phyloP scores from a whole-genome alignment of 2,113 vertebrate species.

The Monarcha castaneiventris region DNA sequence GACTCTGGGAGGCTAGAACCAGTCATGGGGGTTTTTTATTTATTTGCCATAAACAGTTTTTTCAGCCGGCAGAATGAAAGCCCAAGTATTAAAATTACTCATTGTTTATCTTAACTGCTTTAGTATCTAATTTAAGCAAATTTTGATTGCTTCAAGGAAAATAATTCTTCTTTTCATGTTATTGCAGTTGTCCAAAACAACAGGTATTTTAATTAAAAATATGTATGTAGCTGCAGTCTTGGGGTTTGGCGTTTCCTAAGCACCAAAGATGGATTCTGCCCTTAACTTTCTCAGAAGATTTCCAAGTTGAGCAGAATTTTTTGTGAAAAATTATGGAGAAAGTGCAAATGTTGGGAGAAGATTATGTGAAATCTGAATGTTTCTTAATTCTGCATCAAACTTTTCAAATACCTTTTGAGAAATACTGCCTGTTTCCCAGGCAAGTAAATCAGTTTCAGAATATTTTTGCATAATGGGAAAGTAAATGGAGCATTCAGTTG shows the following conservation, averaged over 20 bases:
- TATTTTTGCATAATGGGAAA: neutral
- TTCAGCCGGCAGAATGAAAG: neutral
- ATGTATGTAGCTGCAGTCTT: neutral
- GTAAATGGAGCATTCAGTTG: fast-evolving
- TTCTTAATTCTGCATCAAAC: neutral
- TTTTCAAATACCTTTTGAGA: neutral
- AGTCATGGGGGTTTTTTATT: neutral
- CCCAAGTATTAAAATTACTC: neutral
- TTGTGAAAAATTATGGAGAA: neutral
- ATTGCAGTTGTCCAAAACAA: neutral
- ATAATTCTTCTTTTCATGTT: neutral
- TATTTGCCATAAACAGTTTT: neutral
- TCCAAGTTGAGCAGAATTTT: neutral
- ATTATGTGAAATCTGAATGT: neutral
- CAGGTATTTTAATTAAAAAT: neutral
- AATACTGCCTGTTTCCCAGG: neutral
- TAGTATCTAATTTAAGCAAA: neutral
- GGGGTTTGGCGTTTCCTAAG: neutral
- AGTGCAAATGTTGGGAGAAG: neutral
- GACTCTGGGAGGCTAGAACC: neutral
- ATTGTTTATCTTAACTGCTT: neutral
- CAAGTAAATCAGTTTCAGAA: neutral
- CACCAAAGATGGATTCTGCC: neutral
- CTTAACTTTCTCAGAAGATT: neutral
- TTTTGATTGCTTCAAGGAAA: neutral